These are phyloP conservation scores for Enteromius paludinosus DNA, from an alignment of 2,797 vertebrate genomes.

Conservation along the genomic window DNA sequence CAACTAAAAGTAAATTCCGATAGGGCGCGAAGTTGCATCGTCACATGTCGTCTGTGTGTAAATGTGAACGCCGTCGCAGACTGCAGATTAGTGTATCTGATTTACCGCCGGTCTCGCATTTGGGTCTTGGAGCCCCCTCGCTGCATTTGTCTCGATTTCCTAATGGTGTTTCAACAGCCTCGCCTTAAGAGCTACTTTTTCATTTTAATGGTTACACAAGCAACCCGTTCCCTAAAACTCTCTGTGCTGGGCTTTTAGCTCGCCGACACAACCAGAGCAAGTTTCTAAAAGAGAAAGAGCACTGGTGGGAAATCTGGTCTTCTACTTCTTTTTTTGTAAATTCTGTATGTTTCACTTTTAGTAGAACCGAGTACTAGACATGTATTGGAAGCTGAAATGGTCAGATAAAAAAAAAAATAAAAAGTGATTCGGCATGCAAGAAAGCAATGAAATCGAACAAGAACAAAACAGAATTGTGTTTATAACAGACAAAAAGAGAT, in stretches of 20 bases:
- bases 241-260: conserved; percentile 33
- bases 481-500: not conserved
- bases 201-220: conserved; percentile 83
- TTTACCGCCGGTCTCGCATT: conserved; percentile 74
- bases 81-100: conserved; percentile 78
- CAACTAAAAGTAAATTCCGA: not conserved
- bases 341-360: not conserved
- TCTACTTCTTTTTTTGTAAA: not conserved
- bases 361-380: not conserved
- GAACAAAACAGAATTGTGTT: not conserved
- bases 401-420: not conserved
- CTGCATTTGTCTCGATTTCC: conserved; percentile 84
- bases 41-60: conserved; percentile 33
- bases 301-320: not conserved
- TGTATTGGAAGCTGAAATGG: not conserved
- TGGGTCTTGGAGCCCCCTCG: conserved; percentile 69
- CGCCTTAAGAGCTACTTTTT: conserved; percentile 77
- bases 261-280: conserved; percentile 16
- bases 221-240: conserved; percentile 56
- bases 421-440: not conserved
- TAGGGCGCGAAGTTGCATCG: not conserved
- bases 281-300: conserved; percentile 1
- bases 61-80: not conserved
- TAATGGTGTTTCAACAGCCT: conserved; percentile 84
- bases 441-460: not conserved